A percentile compares a stretch with the other conserved stretches of the same genome.
Conservation (phyloP, 2,888 invertebrate species). For the Belgica antarctica region DNA sequence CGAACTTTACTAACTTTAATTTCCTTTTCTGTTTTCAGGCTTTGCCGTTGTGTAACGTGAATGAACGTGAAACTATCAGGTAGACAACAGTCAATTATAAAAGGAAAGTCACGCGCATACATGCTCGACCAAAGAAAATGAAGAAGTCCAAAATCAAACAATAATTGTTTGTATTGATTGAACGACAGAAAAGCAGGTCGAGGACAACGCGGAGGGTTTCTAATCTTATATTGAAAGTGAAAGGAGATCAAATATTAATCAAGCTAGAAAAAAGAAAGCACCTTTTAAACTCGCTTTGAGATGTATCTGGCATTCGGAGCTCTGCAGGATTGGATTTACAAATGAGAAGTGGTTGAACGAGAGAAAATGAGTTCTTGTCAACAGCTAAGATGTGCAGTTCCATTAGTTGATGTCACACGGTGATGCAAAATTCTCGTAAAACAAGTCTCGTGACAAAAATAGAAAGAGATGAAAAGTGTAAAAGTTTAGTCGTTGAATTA, state of each 20-base stretch:
- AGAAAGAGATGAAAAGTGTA: neutral
- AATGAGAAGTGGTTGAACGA: no score
- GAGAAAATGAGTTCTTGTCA: no score
- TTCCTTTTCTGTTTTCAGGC: neutral
- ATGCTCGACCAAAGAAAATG: neutral
- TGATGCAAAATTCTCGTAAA: neutral
- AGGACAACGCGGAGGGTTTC: neutral
- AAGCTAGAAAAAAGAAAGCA: neutral
- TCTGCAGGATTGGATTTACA: no score
- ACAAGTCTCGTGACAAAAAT: neutral
- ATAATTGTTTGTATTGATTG: neutral
- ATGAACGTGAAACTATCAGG: neutral
- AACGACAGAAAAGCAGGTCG: neutral
- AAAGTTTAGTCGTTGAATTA: neutral
- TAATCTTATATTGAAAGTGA: constrained; percentile 9
- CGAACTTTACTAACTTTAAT: neutral
- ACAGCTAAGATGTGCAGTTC: no score
- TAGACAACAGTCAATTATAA: neutral
- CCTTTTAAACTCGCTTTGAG: no score
- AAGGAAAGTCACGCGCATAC: constrained; percentile 15
- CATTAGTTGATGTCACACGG: neutral
- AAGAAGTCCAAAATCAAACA: neutral
- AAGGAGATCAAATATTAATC: neutral
- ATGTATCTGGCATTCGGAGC: no score
- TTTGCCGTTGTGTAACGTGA: neutral